phyloP scores from a whole-genome alignment of 2,888 invertebrate genomes.

The Melanotus villosus region DNA sequence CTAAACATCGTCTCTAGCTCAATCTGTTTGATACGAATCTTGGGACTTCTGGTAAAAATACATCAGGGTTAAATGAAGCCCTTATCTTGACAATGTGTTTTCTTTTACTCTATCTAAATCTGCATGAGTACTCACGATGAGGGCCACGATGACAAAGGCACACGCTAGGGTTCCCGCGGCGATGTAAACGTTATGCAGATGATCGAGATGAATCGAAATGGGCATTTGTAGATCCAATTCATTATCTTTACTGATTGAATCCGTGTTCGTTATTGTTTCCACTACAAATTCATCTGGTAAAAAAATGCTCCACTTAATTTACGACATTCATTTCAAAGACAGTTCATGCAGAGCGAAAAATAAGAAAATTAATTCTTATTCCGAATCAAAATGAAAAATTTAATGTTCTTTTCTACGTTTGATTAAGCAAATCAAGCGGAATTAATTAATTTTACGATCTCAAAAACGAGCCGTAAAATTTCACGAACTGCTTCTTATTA shows the following conservation, averaged over 20 bases:
- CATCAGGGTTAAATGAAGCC: constrained; percentile 10
- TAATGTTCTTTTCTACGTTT: background rate
- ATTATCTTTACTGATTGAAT: constrained; percentile 51
- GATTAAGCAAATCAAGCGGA: constrained; percentile 23
- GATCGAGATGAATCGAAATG: constrained; percentile 74
- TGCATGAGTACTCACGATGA: constrained; percentile 74
- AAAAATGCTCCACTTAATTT: constrained; percentile 14
- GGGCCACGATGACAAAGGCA: constrained; percentile 81
- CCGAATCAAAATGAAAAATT: constrained; percentile 12
- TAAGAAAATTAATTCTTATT: constrained; percentile 1
- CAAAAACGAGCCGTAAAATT: constrained; percentile 15
- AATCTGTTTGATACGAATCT: constrained; percentile 5
- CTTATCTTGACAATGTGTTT: constrained; percentile 13
- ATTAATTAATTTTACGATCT: constrained; percentile 21
- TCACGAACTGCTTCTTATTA: constrained; percentile 22
- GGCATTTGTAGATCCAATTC: constrained; percentile 57
- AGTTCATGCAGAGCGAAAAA: constrained; percentile 6
- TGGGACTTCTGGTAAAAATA: constrained; percentile 8
- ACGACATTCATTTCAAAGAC: background rate
- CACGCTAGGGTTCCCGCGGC: constrained; percentile 83
- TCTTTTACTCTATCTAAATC: constrained; percentile 20
- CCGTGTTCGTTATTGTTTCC: constrained; percentile 71
- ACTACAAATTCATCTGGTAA: constrained; percentile 76
- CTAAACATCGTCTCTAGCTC: background rate
- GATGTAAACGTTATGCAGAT: constrained; percentile 83